A percentile compares a stretch with the other conserved stretches of the same genome.
phyloP scores from a whole-genome alignment of 1,140 invertebrate species.

The Atta cephalotes region DNA sequence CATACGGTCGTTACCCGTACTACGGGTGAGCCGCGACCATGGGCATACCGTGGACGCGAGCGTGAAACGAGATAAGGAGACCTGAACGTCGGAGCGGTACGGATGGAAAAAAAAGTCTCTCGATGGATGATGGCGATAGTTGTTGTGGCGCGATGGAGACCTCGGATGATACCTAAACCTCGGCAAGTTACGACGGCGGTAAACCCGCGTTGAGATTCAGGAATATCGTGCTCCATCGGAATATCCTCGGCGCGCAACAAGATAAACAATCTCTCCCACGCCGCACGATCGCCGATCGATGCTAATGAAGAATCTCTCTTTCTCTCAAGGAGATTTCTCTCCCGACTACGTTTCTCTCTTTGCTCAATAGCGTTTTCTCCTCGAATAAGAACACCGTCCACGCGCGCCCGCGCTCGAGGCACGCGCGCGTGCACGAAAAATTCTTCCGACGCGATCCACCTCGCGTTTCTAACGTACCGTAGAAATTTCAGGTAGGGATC shows the following conservation, averaged over 20 bases:
- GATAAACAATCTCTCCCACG: conserved; percentile 79
- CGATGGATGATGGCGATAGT: conserved; percentile 13
- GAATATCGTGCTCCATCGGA: conserved; percentile 49
- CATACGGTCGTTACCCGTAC: conserved; percentile 38
- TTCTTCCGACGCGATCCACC: neutral
- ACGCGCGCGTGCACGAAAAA: conserved; percentile 51
- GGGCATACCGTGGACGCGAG: conserved; percentile 22
- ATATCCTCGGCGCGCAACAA: conserved; percentile 57
- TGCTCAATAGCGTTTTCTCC: neutral
- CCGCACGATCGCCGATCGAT: conserved; percentile 72
- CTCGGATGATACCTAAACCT: conserved; percentile 50
- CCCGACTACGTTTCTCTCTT: neutral
- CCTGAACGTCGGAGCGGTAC: neutral
- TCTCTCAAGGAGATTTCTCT: conserved; percentile 41
- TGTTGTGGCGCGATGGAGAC: neutral
- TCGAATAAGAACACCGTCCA: neutral
- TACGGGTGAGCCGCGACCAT: conserved; percentile 13
- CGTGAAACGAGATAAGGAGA: conserved; percentile 52
- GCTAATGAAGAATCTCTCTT: conserved; percentile 76
- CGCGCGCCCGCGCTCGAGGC: neutral
- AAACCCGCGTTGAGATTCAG: conserved; percentile 57
- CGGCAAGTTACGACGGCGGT: conserved; percentile 54
- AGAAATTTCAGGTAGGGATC: conserved; percentile 66
- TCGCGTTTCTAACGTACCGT: conserved; percentile 52
- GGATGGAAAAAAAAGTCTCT: conserved; percentile 3